Evolutionary conservation across 64 coral and sea anemone genomes (phyloP).

Genomic region (Acropora yongei): DNA sequence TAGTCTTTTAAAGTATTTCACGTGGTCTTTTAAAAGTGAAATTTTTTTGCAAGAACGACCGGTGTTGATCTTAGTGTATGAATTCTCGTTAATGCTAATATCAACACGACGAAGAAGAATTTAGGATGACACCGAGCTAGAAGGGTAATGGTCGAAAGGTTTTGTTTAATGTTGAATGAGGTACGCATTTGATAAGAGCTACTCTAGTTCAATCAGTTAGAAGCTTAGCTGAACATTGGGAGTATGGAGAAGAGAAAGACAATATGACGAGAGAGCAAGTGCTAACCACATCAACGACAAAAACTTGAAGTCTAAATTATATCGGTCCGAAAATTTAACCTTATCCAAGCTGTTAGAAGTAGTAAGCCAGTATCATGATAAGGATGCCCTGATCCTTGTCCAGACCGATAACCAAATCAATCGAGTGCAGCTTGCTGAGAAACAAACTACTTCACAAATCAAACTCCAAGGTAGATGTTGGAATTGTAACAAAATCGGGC

Average conservation of each 20-base stretch:
- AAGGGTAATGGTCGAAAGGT: too few species aligned
- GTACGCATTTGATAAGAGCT: too few species aligned
- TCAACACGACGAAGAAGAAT: too few species aligned
- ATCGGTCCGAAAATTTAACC: conserved; percentile 18
- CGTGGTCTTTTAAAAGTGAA: too few species aligned
- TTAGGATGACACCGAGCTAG: too few species aligned
- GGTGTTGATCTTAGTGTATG: too few species aligned
- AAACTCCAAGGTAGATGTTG: conserved; percentile 64
- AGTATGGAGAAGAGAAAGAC: conserved; percentile 23
- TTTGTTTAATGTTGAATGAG: too few species aligned
- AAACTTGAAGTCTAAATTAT: conserved; percentile 56
- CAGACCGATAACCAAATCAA: conserved; percentile 9
- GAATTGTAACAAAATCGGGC: conserved; percentile 34
- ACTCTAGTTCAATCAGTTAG: too few species aligned
- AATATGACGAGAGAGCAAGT: conserved; percentile 10
- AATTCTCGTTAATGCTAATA: too few species aligned
- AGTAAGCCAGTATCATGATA: conserved; percentile 34
- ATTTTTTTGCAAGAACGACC: too few species aligned
- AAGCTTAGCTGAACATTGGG: conserved; percentile 11
- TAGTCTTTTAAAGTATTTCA: too few species aligned
- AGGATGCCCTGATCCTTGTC: conserved; percentile 13
- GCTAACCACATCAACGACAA: conserved; percentile 26
- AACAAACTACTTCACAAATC: not conserved
- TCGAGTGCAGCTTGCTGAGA: not conserved
- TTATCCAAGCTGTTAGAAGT: conserved; percentile 32